phyloP scores from a whole-genome alignment of 2,797 vertebrate genomes.

The Gymnopithys bicolor region DNA sequence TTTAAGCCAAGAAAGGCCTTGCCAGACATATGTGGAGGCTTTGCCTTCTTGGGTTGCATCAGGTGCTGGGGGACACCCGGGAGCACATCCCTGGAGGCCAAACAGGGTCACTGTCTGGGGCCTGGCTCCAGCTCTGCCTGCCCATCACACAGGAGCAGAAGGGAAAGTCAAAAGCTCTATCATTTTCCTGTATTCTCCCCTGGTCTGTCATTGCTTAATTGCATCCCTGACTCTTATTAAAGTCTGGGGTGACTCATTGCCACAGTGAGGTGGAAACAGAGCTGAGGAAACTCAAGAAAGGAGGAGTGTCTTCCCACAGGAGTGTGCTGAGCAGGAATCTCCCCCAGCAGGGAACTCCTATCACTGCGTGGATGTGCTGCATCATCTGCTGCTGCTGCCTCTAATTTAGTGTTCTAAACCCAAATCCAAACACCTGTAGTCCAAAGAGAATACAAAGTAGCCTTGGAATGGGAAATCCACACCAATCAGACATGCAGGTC shows the following conservation, averaged over 20 bases:
- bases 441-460: constrained; percentile 20
- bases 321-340: constrained; percentile 6
- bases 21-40: not conserved
- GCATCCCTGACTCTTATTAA: constrained; percentile 35
- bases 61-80: not conserved
- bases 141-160: not conserved
- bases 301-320: not conserved
- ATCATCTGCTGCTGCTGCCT: constrained; percentile 38
- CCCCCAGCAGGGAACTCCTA: not conserved
- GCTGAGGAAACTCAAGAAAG: not conserved
- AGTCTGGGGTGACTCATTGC: constrained; percentile 18
- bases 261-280: not conserved
- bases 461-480: not conserved
- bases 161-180: constrained; percentile 45
- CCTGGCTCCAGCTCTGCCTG: not conserved
- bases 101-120: not conserved
- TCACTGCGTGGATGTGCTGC: not conserved
- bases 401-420: constrained; percentile 31
- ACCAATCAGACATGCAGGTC: constrained; percentile 32
- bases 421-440: constrained; percentile 35
- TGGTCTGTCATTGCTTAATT: constrained; percentile 55
- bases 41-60: not conserved
- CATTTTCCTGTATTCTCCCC: not conserved
- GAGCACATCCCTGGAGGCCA: not conserved
- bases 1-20: not conserved